A percentile compares a stretch with the other conserved stretches of the same genome.
Evolutionary conservation across 2,797 vertebrate genomes (phyloP).

Genomic region (Chelon labrosus): DNA sequence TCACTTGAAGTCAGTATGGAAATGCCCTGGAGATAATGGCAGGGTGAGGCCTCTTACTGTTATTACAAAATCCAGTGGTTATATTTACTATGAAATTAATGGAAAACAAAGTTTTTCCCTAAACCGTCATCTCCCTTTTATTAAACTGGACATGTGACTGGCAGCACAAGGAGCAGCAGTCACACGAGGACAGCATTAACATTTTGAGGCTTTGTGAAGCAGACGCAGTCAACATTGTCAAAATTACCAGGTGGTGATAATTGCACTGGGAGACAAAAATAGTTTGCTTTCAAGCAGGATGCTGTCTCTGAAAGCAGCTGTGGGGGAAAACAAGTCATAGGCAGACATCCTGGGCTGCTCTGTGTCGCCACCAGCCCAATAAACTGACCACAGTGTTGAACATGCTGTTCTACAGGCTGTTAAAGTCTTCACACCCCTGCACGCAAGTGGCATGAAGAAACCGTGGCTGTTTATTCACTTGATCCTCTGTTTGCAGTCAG

Average conservation of each 20-base stretch:
- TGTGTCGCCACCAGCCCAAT: conserved; percentile 73
- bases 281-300: conserved; percentile 67
- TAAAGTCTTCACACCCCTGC: conserved; percentile 64
- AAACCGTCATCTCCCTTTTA: conserved; percentile 38
- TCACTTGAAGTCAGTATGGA: conserved; percentile 22
- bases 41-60: conserved; percentile 11
- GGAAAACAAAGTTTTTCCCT: conserved; percentile 49
- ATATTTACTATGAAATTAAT: conserved; percentile 46
- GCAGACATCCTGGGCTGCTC: conserved; percentile 70
- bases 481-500: conserved; percentile 2
- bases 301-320: conserved; percentile 73
- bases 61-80: conserved; percentile 28
- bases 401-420: conserved; percentile 65
- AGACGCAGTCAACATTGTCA: conserved; percentile 67
- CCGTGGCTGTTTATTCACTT: conserved; percentile 23
- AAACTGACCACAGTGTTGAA: conserved; percentile 75
- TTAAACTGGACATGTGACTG: conserved; percentile 23
- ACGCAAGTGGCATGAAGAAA: conserved; percentile 41
- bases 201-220: conserved; percentile 54
- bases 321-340: conserved; percentile 66
- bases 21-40: conserved; percentile 31
- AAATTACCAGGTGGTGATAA: conserved; percentile 77
- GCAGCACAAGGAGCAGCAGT: conserved; percentile 24
- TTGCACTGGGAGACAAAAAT: conserved; percentile 65
- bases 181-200: conserved; percentile 36